These are phyloP conservation scores for Acanthosoma haemorrhoidale DNA, from an alignment of 2,888 invertebrate species.

Conservation along the genomic window DNA sequence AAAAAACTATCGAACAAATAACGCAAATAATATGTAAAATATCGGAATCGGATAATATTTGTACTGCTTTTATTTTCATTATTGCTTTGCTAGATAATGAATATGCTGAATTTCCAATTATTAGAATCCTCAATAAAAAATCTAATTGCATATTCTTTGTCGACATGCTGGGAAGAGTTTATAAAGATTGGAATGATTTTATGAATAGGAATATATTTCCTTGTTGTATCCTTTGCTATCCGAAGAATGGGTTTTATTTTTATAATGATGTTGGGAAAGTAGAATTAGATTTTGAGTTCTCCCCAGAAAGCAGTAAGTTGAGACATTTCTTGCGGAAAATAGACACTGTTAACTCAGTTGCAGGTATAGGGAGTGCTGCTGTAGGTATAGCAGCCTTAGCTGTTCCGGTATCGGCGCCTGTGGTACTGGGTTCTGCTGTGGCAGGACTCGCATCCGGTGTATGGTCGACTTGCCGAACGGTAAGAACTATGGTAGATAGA, in stretches of 20 bases:
- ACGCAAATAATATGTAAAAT: neutral
- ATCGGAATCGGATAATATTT: neutral
- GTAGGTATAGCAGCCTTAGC: neutral
- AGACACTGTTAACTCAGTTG: neutral
- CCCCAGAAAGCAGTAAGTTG: neutral
- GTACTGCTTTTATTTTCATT: constrained; percentile 13
- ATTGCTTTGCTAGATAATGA: constrained; percentile 11
- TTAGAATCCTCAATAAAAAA: neutral
- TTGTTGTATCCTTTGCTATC: constrained; percentile 11
- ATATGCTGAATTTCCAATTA: constrained; percentile 13
- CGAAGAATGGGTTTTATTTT: constrained; percentile 19
- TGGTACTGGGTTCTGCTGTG: neutral
- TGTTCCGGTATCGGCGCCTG: neutral
- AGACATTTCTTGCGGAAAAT: neutral
- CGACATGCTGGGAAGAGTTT: constrained; percentile 10
- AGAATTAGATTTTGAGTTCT: neutral
- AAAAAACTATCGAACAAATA: neutral
- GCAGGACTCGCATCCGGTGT: neutral
- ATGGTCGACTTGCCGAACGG: neutral
- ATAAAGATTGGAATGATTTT: constrained; percentile 11
- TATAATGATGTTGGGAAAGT: neutral
- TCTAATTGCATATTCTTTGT: neutral
- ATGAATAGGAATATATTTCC: neutral
- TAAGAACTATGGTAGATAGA: neutral
- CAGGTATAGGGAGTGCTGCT: constrained; percentile 16